Evolutionary conservation across 2,888 invertebrate genomes (phyloP).

Genomic region (Pseudococcus jackbeardsleyi): DNA sequence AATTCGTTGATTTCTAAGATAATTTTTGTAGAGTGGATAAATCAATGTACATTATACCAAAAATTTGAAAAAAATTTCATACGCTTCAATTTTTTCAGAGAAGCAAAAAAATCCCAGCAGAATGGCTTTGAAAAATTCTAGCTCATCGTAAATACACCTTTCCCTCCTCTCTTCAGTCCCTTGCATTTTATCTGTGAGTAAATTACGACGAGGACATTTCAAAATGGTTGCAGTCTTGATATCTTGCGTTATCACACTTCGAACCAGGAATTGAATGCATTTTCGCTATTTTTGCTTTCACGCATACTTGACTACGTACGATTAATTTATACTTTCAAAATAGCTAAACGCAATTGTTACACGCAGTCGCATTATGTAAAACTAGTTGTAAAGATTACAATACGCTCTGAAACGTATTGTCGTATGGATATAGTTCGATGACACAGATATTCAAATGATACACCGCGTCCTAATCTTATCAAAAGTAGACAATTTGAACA

Average conservation of each 20-base stretch:
- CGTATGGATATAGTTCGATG: neutral
- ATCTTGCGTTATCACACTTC: neutral
- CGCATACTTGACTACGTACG: slow-evolving; percentile 28
- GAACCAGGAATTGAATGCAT: slow-evolving; percentile 39
- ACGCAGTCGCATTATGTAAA: slow-evolving; percentile 47
- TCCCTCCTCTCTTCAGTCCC: too few relatives aligned
- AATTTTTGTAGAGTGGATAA: too few relatives aligned
- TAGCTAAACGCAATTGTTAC: slow-evolving; percentile 21
- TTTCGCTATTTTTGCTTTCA: slow-evolving; percentile 24
- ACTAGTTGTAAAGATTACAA: slow-evolving; percentile 44
- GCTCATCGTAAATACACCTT: too few relatives aligned
- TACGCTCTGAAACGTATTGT: slow-evolving; percentile 5
- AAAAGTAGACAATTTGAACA: slow-evolving; percentile 4
- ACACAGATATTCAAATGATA: slow-evolving; percentile 30
- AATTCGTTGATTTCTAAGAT: too few relatives aligned
- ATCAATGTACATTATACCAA: too few relatives aligned
- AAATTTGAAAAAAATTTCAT: too few relatives aligned
- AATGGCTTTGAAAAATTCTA: too few relatives aligned
- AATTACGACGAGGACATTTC: neutral
- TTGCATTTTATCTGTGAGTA: too few relatives aligned
- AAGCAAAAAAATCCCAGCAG: too few relatives aligned
- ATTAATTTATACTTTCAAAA: slow-evolving; percentile 52
- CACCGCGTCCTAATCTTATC: neutral
- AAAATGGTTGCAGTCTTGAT: neutral
- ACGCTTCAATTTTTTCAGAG: too few relatives aligned